A percentile compares a stretch with the other conserved stretches of the same genome.
phyloP scores from a whole-genome alignment of 2,888 invertebrate genomes.

The Chrysomela aeneicollis region DNA sequence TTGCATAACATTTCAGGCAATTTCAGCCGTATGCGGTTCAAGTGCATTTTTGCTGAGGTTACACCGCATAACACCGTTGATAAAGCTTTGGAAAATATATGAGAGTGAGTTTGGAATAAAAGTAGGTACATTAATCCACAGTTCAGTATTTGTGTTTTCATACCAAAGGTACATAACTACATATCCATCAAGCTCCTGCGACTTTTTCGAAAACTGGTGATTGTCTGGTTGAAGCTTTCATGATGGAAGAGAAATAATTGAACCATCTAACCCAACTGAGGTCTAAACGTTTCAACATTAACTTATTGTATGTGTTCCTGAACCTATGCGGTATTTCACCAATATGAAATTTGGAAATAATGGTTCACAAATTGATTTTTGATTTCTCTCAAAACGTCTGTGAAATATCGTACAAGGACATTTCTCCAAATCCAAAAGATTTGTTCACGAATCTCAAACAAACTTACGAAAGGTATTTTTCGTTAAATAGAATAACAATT shows the following conservation, averaged over 20 bases:
- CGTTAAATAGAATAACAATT: slow-evolving; percentile 11
- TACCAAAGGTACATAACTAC: slow-evolving; percentile 24
- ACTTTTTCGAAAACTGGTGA: not conserved
- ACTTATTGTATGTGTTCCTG: too few relatives aligned
- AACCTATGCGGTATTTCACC: too few relatives aligned
- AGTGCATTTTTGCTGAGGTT: slow-evolving; percentile 25
- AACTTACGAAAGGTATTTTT: too few relatives aligned
- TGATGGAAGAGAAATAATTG: too few relatives aligned
- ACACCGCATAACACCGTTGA: slow-evolving; percentile 16
- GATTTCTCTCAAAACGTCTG: too few relatives aligned
- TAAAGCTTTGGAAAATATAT: slow-evolving; percentile 25
- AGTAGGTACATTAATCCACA: slow-evolving; percentile 29
- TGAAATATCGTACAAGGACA: too few relatives aligned
- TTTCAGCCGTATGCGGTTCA: slow-evolving; percentile 34
- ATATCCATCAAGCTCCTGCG: slow-evolving; percentile 23
- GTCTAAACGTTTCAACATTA: too few relatives aligned
- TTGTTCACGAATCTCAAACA: too few relatives aligned
- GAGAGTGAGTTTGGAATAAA: not conserved
- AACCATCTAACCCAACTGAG: too few relatives aligned
- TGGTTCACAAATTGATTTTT: too few relatives aligned
- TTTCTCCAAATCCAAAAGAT: too few relatives aligned
- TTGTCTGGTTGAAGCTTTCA: not conserved
- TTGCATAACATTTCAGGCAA: slow-evolving; percentile 43
- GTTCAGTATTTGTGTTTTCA: slow-evolving; percentile 10
- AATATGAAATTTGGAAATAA: too few relatives aligned